Evolutionary conservation across 2,888 invertebrate genomes (phyloP), one percentile per base, ranked within the genome.

Genomic region (Coremacera marginata): DNA sequence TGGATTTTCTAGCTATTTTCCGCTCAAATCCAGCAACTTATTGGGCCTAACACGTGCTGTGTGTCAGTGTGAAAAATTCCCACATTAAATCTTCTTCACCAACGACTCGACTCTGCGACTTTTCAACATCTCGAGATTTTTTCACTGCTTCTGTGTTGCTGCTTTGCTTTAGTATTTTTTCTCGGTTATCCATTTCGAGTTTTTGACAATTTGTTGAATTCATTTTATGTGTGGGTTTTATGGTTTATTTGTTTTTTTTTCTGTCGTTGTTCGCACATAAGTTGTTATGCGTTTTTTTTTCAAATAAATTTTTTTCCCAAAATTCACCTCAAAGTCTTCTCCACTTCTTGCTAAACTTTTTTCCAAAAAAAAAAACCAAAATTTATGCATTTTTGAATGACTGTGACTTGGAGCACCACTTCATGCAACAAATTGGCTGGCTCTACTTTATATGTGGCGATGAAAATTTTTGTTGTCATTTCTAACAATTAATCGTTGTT

Each of bases 71-170:
- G 60, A 71, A 80, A 79, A 79, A 77, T 83, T 83, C 82, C 82
- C 83, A 82, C 83, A 83, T 81, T 82, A 83, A 82, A 82, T 83
- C 83, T 82, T 80, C 14, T 44, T 25, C 9, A n/a, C 37, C 77
- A 62, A 79, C 27, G 9, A 63, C 52, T 65, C 31, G 16, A 67
- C 52, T 65, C 31, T 9, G 57, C 57, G 75, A 25, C 75, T 75
- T 75, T 68, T 75, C 19, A 44, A 27, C 57, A 75, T 65, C 55
- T 22, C 67, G 44, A 44, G 44, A 7, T 44, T 44, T 44, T 11
- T 44, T 44, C 44, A 44, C 1, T 44, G 44, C 14, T 44, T 44
- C 44, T 44, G 14, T 44, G 1, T 44, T 44, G 11, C 44, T 44
- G 11, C 37, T 37, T 37, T 8, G 37, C 37, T 37, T 37, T 44